Evolutionary conservation across 1,140 invertebrate genomes (phyloP).

Genomic region (Eupeodes corollae): DNA sequence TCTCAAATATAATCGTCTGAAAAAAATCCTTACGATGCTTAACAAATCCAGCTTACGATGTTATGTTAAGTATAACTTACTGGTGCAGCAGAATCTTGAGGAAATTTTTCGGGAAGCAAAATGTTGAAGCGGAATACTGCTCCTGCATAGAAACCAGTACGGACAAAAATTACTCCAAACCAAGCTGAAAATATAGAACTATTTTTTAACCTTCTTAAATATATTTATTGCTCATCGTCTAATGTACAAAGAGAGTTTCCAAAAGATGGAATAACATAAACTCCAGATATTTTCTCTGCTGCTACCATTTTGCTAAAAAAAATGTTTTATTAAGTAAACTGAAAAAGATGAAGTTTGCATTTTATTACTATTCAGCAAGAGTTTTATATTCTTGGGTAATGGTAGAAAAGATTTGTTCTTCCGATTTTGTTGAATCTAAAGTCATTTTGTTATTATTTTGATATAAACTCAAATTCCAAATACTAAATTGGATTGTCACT

Average conservation of each 20-base stretch:
- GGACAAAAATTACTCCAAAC: conserved; percentile 87
- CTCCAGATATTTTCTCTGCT: conserved; percentile 71
- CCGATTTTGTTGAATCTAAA: conserved; percentile 22
- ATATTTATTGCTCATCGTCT: not conserved
- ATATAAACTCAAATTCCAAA: no score
- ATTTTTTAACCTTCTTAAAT: no score
- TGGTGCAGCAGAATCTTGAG: conserved; percentile 65
- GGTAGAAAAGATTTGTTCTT: conserved; percentile 31
- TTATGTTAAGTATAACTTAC: conserved; percentile 4
- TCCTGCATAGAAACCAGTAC: conserved; percentile 75
- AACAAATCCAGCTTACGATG: not conserved
- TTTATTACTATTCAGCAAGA: conserved; percentile 64
- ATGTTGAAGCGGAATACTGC: conserved; percentile 83
- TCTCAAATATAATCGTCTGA: conserved; percentile 75
- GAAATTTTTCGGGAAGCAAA: conserved; percentile 75
- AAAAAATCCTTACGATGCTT: conserved; percentile 23
- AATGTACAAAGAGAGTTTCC: conserved; percentile 60
- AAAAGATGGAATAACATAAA: conserved; percentile 87
- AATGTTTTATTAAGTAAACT: conserved; percentile 7
- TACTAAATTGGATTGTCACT: no score
- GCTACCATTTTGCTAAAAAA: conserved; percentile 69
- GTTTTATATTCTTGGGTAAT: conserved; percentile 63
- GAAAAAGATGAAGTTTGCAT: not conserved
- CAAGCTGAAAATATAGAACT: conserved; percentile 57
- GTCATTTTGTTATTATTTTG: no score